These are phyloP conservation scores for Leptobrachium leishanense DNA, from an alignment of 2,113 vertebrate species.

Conservation along the genomic window DNA sequence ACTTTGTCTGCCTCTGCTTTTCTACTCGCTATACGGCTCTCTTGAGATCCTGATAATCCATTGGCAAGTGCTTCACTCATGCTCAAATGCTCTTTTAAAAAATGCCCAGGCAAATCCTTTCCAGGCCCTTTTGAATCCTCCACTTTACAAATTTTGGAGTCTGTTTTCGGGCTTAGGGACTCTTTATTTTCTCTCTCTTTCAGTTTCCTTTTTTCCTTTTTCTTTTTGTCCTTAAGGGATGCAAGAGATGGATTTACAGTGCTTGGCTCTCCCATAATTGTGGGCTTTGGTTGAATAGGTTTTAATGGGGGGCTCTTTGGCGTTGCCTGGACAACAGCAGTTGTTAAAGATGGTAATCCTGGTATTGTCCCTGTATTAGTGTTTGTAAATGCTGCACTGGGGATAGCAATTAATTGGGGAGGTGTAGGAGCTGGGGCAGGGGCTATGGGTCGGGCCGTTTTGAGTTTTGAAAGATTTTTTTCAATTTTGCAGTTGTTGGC, in stretches of 20 bases:
- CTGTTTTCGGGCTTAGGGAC: constrained; percentile 75
- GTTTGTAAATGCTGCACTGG: constrained; percentile 80
- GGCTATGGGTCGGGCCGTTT: constrained; percentile 87
- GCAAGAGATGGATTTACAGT: constrained; percentile 84
- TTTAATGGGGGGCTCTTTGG: constrained; percentile 91
- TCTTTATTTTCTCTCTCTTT: constrained; percentile 94
- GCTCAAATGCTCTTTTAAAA: constrained; percentile 93
- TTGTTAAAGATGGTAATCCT: constrained; percentile 79
- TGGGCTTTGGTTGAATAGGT: constrained; percentile 96
- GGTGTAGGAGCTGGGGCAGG: constrained; percentile 85
- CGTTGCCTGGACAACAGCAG: constrained; percentile 84
- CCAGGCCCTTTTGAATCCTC: constrained; percentile 82
- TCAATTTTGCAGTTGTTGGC: constrained; percentile 85
- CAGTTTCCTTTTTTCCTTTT: constrained; percentile 90
- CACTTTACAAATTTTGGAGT: constrained; percentile 77
- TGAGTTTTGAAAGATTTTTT: constrained; percentile 86
- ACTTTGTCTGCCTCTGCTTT: constrained; percentile 98
- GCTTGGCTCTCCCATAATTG: constrained; percentile 86
- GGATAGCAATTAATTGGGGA: constrained; percentile 94
- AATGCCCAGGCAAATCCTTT: constrained; percentile 88
- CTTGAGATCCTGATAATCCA: constrained; percentile 84
- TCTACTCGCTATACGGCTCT: constrained; percentile 97
- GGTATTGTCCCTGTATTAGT: constrained; percentile 76
- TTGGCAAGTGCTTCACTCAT: constrained; percentile 86
- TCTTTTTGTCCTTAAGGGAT: constrained; percentile 90